Percentiles rank a stretch among this genome's conserved stretches.
Conservation (phyloP, 2,797 vertebrate species). For the Coregonus ussuriensis region DNA sequence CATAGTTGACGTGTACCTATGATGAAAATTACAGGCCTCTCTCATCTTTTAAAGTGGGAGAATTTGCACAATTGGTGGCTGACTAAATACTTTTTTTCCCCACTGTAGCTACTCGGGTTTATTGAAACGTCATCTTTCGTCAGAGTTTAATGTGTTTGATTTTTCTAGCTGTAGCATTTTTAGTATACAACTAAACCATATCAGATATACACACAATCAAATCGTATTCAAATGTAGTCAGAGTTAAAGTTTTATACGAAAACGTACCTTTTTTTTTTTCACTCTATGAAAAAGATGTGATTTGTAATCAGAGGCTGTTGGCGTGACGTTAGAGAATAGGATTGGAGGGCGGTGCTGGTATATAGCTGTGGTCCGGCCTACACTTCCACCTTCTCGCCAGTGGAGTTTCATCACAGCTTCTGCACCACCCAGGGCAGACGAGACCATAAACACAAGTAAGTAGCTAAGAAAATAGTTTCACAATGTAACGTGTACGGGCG, state of each 20-base stretch:
- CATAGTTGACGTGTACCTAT: too few relatives aligned
- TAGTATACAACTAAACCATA: too few relatives aligned
- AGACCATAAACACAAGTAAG: slow-evolving; percentile 83
- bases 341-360: slow-evolving; percentile 39
- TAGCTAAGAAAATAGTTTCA: slow-evolving; percentile 35
- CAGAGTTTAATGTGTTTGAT: too few relatives aligned
- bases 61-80: too few relatives aligned
- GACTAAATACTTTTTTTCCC: too few relatives aligned
- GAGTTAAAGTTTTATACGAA: not conserved
- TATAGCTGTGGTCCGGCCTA: slow-evolving; percentile 15
- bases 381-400: slow-evolving; percentile 79
- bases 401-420: slow-evolving; percentile 84
- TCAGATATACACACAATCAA: not conserved
- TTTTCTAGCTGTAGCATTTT: too few relatives aligned
- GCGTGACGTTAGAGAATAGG: slow-evolving; percentile 67
- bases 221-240: not conserved
- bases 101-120: too few relatives aligned
- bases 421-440: slow-evolving; percentile 85
- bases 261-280: not conserved
- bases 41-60: too few relatives aligned
- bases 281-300: slow-evolving; percentile 9
- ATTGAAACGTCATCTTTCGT: too few relatives aligned
- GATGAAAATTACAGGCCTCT: too few relatives aligned
- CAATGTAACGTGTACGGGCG: accelerated
- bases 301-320: slow-evolving; percentile 64